These are phyloP conservation scores for Eulemur macaco DNA, from an alignment of 2,113 vertebrate genomes.

Conservation along the genomic window DNA sequence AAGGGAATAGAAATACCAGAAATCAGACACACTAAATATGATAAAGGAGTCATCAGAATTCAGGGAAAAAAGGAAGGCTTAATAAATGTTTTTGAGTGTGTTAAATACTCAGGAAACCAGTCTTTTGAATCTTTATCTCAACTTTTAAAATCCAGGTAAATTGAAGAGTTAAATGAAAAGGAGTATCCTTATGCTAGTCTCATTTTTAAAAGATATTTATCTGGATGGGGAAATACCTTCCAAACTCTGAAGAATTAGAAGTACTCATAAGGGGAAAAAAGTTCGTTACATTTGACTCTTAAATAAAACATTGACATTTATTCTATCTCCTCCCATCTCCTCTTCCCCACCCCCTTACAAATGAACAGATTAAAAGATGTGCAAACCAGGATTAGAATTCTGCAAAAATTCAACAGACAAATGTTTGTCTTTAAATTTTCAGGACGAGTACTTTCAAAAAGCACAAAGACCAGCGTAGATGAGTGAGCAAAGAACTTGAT, in stretches of 20 bases:
- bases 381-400: background rate
- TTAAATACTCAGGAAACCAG: background rate
- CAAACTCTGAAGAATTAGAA: background rate
- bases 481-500: background rate
- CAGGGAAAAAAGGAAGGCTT: background rate
- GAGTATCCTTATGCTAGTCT: background rate
- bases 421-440: slow-evolving; percentile 29
- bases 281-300: background rate
- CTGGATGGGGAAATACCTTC: background rate
- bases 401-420: background rate
- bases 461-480: background rate
- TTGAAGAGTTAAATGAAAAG: background rate
- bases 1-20: background rate
- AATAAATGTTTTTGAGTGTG: background rate
- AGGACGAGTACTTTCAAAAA: slow-evolving; percentile 2
- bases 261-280: background rate
- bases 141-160: slow-evolving; percentile 17
- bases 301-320: slow-evolving; percentile 30
- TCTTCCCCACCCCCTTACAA: background rate
- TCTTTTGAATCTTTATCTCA: background rate
- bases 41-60: background rate
- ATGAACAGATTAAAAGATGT: background rate
- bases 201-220: slow-evolving; percentile 30
- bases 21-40: background rate
- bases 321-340: background rate